Conservation (phyloP, 2,113 vertebrate genomes). For the Noturus placidus region DNA sequence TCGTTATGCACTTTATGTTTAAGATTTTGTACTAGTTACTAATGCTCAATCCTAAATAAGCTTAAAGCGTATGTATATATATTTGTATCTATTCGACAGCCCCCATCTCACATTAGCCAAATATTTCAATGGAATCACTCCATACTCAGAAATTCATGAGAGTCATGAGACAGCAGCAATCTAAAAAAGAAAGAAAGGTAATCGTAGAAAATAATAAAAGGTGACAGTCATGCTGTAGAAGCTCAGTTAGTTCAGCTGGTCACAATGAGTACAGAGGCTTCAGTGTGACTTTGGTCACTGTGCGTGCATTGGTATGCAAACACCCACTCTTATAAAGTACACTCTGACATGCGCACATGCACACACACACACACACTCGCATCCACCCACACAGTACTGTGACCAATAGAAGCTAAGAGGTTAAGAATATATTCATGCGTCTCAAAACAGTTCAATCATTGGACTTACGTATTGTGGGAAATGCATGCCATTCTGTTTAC, state of each 20-base stretch:
- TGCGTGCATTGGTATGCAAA: slow-evolving; percentile 15
- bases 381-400: not conserved
- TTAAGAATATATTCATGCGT: slow-evolving; percentile 83
- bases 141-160: not conserved
- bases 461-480: slow-evolving; percentile 93
- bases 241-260: slow-evolving; percentile 51
- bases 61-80: not conserved
- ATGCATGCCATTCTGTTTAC: slow-evolving; percentile 90
- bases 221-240: slow-evolving; percentile 47
- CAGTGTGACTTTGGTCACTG: slow-evolving; percentile 35
- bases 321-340: slow-evolving; percentile 6
- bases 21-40: not conserved
- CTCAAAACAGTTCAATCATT: slow-evolving; percentile 75
- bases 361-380: not conserved
- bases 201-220: slow-evolving; percentile 1
- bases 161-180: slow-evolving; percentile 6
- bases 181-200: slow-evolving; percentile 7
- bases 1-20: not conserved
- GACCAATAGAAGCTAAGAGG: slow-evolving; percentile 73
- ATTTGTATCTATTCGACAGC: not conserved
- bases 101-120: not conserved
- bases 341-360: not conserved
- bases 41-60: not conserved
- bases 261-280: slow-evolving; percentile 33
- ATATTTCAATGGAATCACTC: slow-evolving; percentile 36